Evolutionary conservation across 2,113 vertebrate genomes (phyloP), one percentile per base, ranked within the genome.

Genomic region (Rhipidura dahli): DNA sequence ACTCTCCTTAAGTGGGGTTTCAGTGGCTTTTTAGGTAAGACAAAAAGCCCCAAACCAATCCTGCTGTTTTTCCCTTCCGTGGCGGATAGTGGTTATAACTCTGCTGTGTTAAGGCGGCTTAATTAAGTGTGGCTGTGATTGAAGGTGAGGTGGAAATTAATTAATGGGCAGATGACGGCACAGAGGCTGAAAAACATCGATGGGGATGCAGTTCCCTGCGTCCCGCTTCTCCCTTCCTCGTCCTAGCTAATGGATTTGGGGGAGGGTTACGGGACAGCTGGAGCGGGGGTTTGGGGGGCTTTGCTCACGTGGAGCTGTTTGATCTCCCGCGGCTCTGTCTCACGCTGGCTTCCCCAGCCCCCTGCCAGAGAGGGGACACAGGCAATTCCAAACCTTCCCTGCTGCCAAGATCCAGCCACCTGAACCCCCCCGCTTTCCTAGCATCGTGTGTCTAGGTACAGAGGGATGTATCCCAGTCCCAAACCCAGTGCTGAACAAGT

Each of bases 261-360:
- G 42, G 83, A 83, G 61, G 39, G 27, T 53, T 85, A 27, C 1
- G 37, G 35, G 63, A 68, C 3, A 4, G 39, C n/a, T 1, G 37
- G 49, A 39, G 68, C 0, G 0, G n/a, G 45, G 39, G 1, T 2
- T 12, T 0, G 2, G 39, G 14, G 51, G 18, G 13, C 31, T 93
- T 56, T 56, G 75, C 49, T 90, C 14, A 53, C 6, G 5, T 1
- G 2, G 63, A 57, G 66, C 40, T 86, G 51, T 57, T 69, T 31
- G 24, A 45, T 76, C 40, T 86, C 68, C 35, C 3, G 2, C 1
- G 2, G 37, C 17, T 89, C 33, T 4, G 1, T 72, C 53, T 70
- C 3, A 0, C 0, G 1, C 14, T 4, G 1, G 45, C 45, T 90
- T 30, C 39, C n/a, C 5, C 73, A 66, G 30, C 7, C 19, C 27